Base-by-base conservation (phyloP, 2,888 invertebrate species). In the Drosophila pseudotalamancana region DNA sequence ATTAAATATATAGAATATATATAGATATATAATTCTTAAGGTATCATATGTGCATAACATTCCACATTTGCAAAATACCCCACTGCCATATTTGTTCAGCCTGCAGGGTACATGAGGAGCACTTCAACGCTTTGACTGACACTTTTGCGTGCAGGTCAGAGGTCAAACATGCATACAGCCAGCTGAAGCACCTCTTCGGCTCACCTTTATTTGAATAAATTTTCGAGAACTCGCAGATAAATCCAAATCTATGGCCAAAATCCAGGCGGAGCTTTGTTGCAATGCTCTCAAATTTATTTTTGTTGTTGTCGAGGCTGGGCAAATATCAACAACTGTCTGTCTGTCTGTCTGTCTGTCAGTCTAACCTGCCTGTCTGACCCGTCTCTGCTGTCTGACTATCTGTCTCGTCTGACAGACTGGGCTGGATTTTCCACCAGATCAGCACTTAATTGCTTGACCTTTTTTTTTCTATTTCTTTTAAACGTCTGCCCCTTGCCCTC, bases 401-500 rank as follows among this genome's bases (percentile, higher is more conserved):
- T 49, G 76, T 64, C 72, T 71, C 40, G 40, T 6, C 39, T 59
- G 71, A 71, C 71, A 53, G 71, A 45, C 55, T n/a, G n/a, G n/a
- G 48, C 18, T 53, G 31, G 56, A 43, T 43, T 56, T 75, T 51
- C 63, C 70, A 75, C 53, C 57, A 72, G 45, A 56, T 76, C 59
- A 87, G 68, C 85, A 87, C 82, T 87, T 81, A 87, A 81, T 81
- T 87, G 87, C 87, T 77, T 73, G 85, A 81, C 81, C 81, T 86
- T 80, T 80, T 73, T 76, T 51, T 42, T 29, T 11, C 11, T 8
- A 21, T 12, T 31, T 40, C 18, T 23, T 25, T 8, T 32, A 4
- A 23, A 34, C 50, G 34, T 19, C 54, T 45, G 25, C 16, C 14
- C n/a, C 14, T 6, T 4, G 9, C 29, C 19, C 23, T 6, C 6